Percentiles rank a stretch among this genome's conserved stretches.
These are phyloP conservation scores for Spea multiplicata DNA, from an alignment of 2,113 vertebrate genomes.

Conservation along the genomic window DNA sequence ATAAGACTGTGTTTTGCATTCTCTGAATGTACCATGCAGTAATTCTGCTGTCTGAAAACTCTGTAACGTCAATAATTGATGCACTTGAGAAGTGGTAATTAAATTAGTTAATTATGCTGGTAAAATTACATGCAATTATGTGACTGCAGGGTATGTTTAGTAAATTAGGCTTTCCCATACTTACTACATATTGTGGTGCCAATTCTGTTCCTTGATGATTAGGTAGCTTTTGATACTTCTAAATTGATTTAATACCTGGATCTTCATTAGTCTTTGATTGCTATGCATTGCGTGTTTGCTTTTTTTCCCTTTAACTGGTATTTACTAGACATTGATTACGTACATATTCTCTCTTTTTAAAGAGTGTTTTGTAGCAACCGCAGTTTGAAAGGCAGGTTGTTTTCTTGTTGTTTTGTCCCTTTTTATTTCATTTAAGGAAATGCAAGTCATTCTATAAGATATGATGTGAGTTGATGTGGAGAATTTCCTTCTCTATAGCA, in stretches of 20 bases:
- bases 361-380: background rate
- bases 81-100: conserved; percentile 99
- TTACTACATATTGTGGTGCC: conserved; percentile 97
- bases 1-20: conserved; percentile 86
- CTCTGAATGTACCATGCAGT: conserved; percentile 92
- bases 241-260: conserved; percentile 91
- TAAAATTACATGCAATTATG: conserved; percentile 99
- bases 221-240: conserved; percentile 95
- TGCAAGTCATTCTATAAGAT: background rate
- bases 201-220: conserved; percentile 99
- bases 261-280: conserved; percentile 85
- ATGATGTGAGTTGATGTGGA: background rate
- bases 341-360: conserved; percentile 22
- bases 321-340: conserved; percentile 56
- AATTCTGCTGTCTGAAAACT: conserved; percentile 99
- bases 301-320: conserved; percentile 68
- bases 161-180: conserved; percentile 99
- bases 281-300: conserved; percentile 78
- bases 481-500: background rate
- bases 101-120: conserved; percentile 99
- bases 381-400: background rate
- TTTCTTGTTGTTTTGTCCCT: background rate
- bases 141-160: conserved; percentile 99
- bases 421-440: background rate
- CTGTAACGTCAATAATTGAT: conserved; percentile 99